These are phyloP conservation scores for Lerista edwardsae DNA, from an alignment of 2,797 vertebrate genomes.

Conservation along the genomic window DNA sequence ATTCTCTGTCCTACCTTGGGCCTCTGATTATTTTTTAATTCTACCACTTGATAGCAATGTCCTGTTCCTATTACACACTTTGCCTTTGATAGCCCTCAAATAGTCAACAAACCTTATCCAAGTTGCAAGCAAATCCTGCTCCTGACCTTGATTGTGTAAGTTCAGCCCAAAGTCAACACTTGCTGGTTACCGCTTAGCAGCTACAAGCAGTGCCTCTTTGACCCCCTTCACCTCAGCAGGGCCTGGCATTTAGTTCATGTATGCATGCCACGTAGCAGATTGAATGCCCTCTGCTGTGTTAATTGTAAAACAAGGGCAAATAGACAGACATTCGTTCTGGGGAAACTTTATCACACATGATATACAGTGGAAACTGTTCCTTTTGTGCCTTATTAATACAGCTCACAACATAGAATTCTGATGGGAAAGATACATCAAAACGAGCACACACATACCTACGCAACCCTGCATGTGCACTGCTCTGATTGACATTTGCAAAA, in stretches of 20 bases:
- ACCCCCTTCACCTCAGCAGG: not conserved
- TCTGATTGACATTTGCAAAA: not conserved
- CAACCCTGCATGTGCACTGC: no score
- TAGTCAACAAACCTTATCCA: constrained; percentile 8
- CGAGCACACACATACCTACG: not conserved
- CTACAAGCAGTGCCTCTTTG: not conserved
- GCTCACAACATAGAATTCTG: not conserved
- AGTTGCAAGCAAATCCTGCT: not conserved
- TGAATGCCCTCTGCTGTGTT: not conserved
- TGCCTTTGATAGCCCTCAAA: constrained; percentile 1
- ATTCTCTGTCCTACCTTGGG: not conserved
- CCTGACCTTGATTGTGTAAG: not conserved
- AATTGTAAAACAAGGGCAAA: constrained; percentile 17
- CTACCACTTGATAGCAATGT: not conserved
- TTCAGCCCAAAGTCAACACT: not conserved
- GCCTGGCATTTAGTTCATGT: not conserved
- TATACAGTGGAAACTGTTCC: not conserved
- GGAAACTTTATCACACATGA: constrained; percentile 15
- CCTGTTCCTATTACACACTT: not conserved
- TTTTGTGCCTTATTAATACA: not conserved
- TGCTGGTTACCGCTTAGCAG: not conserved
- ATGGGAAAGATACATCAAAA: not conserved
- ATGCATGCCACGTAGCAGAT: not conserved
- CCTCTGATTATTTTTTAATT: not conserved
- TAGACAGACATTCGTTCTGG: not conserved